Evolutionary conservation across 2,888 invertebrate species (phyloP).

Genomic region (Drosophila mimica): DNA sequence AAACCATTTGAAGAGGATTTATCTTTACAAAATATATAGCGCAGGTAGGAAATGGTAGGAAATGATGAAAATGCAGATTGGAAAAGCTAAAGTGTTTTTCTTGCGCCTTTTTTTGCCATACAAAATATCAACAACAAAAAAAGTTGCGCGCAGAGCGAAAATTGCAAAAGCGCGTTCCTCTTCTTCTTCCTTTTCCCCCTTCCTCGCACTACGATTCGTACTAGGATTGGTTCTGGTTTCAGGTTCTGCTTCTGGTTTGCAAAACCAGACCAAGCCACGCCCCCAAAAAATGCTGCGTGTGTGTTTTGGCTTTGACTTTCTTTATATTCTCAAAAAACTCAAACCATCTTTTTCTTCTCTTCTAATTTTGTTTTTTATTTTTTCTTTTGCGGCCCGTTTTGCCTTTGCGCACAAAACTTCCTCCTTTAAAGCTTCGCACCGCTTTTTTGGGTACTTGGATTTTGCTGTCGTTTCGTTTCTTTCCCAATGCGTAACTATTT

Average conservation of each 20-base stretch:
- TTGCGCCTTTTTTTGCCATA: background rate
- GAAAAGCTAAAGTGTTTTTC: slow-evolving; percentile 44
- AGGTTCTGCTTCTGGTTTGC: slow-evolving; percentile 19
- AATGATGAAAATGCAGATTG: slow-evolving; percentile 16
- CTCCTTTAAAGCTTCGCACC: slow-evolving; percentile 23
- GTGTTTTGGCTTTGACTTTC: slow-evolving; percentile 41
- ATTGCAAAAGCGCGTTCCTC: slow-evolving; percentile 25
- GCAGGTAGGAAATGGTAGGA: slow-evolving; percentile 9
- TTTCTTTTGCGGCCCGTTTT: slow-evolving; percentile 41
- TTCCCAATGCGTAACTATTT: slow-evolving; percentile 50
- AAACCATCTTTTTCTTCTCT: slow-evolving; percentile 47
- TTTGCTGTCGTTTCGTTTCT: slow-evolving; percentile 43
- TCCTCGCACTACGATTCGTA: slow-evolving; percentile 20
- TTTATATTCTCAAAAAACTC: slow-evolving; percentile 39
- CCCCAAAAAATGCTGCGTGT: slow-evolving; percentile 48
- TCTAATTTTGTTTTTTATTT: background rate
- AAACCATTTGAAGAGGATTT: background rate
- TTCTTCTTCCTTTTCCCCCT: background rate
- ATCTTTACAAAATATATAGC: background rate
- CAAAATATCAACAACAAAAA: slow-evolving; percentile 26
- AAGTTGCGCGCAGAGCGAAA: slow-evolving; percentile 43
- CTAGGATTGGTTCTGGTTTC: slow-evolving; percentile 64
- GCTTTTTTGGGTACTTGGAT: slow-evolving; percentile 40
- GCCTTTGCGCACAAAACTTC: slow-evolving; percentile 45
- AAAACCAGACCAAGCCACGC: slow-evolving; percentile 37